Evolutionary conservation across 2,113 vertebrate genomes (phyloP).

Genomic region (Alethe castanea): DNA sequence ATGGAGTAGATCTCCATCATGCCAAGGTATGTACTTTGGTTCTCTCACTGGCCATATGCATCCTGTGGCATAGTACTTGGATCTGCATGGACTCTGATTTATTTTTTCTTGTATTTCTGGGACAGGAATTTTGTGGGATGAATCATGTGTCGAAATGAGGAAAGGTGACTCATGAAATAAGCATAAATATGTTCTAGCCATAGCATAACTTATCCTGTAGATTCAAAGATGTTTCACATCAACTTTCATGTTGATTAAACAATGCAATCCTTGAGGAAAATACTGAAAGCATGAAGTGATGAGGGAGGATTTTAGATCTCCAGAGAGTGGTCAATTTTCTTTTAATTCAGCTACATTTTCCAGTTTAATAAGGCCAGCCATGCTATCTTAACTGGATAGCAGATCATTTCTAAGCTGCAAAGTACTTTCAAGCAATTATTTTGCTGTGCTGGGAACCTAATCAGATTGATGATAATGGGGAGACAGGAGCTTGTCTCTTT

Average conservation of each 20-base stretch:
- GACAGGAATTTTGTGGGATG: neutral
- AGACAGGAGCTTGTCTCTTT: neutral
- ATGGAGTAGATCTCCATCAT: slow-evolving; percentile 95
- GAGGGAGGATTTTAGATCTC: neutral
- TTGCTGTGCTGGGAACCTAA: neutral
- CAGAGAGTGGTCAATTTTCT: neutral
- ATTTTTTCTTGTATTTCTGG: neutral
- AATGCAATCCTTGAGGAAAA: neutral
- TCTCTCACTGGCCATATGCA: neutral
- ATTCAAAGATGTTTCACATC: neutral
- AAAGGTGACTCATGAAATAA: neutral
- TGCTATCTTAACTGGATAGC: neutral
- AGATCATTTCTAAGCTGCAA: neutral
- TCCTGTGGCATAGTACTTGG: neutral
- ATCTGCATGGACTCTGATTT: neutral
- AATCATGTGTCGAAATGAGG: neutral
- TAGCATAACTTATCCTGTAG: neutral
- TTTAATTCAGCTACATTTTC: neutral
- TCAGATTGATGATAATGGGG: neutral
- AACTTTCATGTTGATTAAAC: neutral
- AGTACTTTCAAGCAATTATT: neutral
- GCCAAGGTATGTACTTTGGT: slow-evolving; percentile 82
- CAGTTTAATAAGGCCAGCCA: neutral
- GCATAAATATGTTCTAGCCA: neutral
- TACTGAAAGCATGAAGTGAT: neutral